Percentiles rank a stretch among this genome's conserved stretches.
Conservation (phyloP, 2,113 vertebrate species). For the Bombycilla garrulus region DNA sequence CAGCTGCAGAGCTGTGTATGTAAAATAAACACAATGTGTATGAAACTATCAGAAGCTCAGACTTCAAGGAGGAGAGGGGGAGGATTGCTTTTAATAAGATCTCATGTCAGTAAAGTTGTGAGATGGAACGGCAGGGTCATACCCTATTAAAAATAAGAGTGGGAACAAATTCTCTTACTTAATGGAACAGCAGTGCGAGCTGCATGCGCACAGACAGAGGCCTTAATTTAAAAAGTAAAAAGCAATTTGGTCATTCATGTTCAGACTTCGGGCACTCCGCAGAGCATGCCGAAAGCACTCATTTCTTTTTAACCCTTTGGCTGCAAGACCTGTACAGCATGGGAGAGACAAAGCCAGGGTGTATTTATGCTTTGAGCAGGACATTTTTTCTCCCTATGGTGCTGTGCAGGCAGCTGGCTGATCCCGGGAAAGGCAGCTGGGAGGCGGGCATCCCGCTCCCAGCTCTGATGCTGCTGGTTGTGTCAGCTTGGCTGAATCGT, state of each 20-base stretch:
- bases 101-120: slow-evolving; percentile 22
- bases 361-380: background rate
- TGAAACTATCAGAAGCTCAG: slow-evolving; percentile 8
- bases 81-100: slow-evolving; percentile 41
- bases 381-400: background rate
- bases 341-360: background rate
- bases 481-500: background rate
- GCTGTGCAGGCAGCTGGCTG: background rate
- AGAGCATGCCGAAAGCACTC: background rate
- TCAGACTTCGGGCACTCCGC: background rate
- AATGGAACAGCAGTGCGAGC: slow-evolving; percentile 26
- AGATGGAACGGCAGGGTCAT: slow-evolving; percentile 11
- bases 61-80: slow-evolving; percentile 14
- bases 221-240: slow-evolving; percentile 63
- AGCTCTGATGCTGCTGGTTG: background rate
- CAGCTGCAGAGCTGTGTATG: background rate
- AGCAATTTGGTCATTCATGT: slow-evolving; percentile 63
- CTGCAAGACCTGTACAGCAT: background rate
- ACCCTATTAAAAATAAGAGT: slow-evolving; percentile 56
- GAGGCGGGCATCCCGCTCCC: background rate
- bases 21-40: slow-evolving; percentile 3
- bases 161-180: slow-evolving; percentile 46
- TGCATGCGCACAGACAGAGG: background rate
- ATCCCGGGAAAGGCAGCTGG: background rate
- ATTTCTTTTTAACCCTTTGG: slow-evolving; percentile 32